Evolutionary conservation across 2,113 vertebrate genomes (phyloP).

Genomic region (Alectura lathami): DNA sequence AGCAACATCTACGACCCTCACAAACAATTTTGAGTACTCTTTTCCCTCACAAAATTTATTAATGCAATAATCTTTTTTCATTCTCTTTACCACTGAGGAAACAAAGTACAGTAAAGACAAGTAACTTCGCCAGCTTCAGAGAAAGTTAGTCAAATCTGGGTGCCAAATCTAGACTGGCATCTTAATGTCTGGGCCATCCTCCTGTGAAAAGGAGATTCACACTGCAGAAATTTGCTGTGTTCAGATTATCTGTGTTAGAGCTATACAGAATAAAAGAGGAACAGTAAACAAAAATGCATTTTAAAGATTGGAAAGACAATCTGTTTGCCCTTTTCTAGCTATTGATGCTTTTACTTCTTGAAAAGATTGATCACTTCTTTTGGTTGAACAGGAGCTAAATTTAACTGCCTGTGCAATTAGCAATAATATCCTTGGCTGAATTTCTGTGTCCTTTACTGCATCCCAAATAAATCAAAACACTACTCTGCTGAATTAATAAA

Average conservation of each 20-base stretch:
- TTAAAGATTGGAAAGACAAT: conserved; percentile 21
- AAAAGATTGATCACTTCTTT: conserved; percentile 5
- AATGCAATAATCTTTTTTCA: background rate
- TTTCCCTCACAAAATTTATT: background rate
- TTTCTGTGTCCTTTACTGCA: background rate
- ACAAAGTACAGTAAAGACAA: background rate
- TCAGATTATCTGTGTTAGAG: background rate
- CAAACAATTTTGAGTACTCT: background rate
- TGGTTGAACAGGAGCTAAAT: background rate
- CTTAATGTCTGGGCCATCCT: background rate
- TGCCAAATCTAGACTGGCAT: background rate
- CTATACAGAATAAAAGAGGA: background rate
- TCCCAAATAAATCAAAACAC: background rate
- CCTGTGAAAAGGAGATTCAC: background rate
- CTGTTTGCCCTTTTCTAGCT: conserved; percentile 7
- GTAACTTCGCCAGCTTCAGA: background rate
- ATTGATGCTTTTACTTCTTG: background rate
- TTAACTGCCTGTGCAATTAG: background rate
- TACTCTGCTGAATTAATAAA: background rate
- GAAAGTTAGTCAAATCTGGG: background rate
- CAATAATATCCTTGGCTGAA: background rate
- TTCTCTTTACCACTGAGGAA: background rate
- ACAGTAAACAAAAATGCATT: background rate
- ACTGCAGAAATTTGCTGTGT: background rate
- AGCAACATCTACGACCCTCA: background rate